phyloP scores from a whole-genome alignment of 2,113 vertebrate species.

The Myotis brandtii region DNA sequence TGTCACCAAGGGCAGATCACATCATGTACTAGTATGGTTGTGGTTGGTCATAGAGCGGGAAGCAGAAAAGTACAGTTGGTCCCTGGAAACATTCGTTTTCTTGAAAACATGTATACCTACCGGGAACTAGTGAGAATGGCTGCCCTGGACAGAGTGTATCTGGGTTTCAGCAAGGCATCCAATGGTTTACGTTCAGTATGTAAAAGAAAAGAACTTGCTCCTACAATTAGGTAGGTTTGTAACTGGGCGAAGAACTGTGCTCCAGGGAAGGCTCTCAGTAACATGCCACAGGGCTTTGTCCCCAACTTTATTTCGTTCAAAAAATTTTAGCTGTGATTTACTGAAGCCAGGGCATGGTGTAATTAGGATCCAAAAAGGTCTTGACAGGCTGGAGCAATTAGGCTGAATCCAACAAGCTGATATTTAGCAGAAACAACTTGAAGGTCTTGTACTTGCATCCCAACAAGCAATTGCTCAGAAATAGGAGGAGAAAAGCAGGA shows the following conservation, averaged over 20 bases:
- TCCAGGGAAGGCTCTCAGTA: background rate
- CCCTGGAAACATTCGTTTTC: background rate
- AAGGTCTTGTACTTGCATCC: background rate
- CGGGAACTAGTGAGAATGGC: background rate
- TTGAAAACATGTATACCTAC: background rate
- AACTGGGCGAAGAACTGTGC: background rate
- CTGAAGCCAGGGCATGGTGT: background rate
- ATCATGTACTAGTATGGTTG: background rate
- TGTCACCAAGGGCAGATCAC: background rate
- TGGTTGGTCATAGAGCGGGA: background rate
- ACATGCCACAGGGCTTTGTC: background rate
- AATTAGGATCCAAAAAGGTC: conserved; percentile 53
- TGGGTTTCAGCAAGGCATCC: background rate
- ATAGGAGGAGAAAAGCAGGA: background rate
- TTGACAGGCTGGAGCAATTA: conserved; percentile 25
- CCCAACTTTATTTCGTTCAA: background rate
- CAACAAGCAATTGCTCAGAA: no score
- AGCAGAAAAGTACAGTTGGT: background rate
- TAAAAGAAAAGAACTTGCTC: background rate
- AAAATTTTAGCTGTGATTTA: background rate
- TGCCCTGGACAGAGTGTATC: background rate
- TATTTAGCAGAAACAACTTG: background rate
- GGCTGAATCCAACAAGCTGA: conserved; percentile 36
- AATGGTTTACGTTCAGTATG: background rate
- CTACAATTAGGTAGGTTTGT: background rate